These are phyloP conservation scores for Cynopterus brachyotis DNA, from an alignment of 2,113 vertebrate species.

Conservation along the genomic window DNA sequence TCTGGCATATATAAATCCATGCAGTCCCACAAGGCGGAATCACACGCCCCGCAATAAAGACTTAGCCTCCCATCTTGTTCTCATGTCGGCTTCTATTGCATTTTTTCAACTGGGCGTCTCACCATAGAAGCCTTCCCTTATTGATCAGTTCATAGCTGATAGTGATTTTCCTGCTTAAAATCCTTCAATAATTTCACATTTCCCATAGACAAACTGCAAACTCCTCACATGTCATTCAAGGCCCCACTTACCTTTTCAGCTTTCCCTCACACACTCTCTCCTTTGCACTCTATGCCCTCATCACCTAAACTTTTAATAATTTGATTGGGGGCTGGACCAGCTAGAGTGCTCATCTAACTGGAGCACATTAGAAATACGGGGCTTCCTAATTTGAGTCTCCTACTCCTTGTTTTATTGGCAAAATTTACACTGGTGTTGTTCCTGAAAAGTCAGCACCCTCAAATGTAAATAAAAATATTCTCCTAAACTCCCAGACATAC, in stretches of 20 bases:
- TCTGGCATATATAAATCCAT: no score
- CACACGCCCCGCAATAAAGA: no score
- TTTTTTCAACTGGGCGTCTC: no score
- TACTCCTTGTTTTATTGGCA: background rate
- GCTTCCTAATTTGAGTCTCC: background rate
- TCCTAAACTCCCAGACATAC: background rate
- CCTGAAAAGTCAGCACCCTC: background rate
- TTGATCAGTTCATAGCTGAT: no score
- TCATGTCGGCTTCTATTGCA: no score
- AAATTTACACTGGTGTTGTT: background rate
- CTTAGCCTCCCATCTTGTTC: no score
- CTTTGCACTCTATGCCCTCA: background rate
- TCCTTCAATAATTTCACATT: background rate
- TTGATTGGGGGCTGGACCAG: background rate
- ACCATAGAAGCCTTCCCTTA: no score
- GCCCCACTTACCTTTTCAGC: background rate
- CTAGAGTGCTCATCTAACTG: background rate
- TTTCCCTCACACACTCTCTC: background rate
- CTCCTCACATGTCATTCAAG: background rate
- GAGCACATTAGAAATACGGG: background rate
- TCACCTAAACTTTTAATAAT: background rate
- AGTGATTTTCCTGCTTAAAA: background rate
- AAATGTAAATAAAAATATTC: conserved; percentile 4
- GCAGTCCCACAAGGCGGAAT: no score
- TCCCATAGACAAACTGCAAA: background rate